Conservation (phyloP, 2,113 vertebrate species). For the Silurus glanis region DNA sequence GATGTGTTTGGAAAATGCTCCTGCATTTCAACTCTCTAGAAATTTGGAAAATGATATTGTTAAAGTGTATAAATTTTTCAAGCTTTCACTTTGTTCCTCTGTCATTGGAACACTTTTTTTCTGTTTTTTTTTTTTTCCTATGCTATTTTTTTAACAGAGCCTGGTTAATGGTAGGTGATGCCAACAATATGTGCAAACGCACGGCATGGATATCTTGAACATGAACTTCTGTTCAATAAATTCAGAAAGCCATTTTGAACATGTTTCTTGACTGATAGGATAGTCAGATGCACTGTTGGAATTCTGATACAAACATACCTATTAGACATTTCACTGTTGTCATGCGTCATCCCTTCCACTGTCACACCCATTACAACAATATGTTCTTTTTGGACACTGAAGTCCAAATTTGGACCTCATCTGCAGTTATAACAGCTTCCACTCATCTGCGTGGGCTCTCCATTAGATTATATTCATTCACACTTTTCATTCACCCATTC, state of each 20-base stretch:
- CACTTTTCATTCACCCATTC: too few relatives aligned
- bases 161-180: not conserved
- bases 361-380: not conserved
- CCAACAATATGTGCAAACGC: not conserved
- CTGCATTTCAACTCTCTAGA: not conserved
- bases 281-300: not conserved
- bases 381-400: not conserved
- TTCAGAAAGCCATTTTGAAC: not conserved
- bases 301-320: not conserved
- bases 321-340: not conserved
- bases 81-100: not conserved
- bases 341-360: not conserved
- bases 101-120: not conserved
- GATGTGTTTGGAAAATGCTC: not conserved
- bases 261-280: not conserved
- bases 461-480: not conserved
- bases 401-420: not conserved
- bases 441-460: too few relatives aligned
- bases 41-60: not conserved
- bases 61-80: not conserved
- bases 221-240: not conserved
- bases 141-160: not conserved
- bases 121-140: not conserved
- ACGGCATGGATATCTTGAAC: not conserved
- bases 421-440: too few relatives aligned